A percentile compares a stretch with the other conserved stretches of the same genome.
Conservation (phyloP, 2,113 vertebrate genomes). For the Erythrolamprus reginae region DNA sequence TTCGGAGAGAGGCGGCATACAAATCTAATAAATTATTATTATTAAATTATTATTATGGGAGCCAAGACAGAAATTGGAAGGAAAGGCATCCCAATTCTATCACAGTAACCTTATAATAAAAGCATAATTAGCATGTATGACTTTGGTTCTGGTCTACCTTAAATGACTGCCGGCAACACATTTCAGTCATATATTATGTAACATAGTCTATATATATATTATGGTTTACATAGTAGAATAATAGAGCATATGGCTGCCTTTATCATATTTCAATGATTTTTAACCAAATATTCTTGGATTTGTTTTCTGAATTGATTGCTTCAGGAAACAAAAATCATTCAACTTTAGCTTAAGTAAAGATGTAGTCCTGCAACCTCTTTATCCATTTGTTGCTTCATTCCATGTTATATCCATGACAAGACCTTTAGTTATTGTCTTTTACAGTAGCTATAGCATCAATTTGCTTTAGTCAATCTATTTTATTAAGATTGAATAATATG, state of each 20-base stretch:
- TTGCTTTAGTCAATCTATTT: background rate
- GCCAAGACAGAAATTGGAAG: background rate
- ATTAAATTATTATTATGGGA: too few species aligned
- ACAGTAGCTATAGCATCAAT: too few species aligned
- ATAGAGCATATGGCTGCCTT: background rate
- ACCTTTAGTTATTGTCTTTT: background rate
- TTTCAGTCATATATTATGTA: background rate
- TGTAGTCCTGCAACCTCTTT: background rate
- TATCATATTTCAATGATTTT: background rate
- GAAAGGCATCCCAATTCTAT: background rate
- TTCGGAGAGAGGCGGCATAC: too few species aligned
- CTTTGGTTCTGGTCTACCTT: background rate
- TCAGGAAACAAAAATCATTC: background rate
- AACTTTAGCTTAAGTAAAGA: background rate
- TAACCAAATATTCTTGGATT: background rate
- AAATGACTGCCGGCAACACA: background rate
- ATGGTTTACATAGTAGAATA: background rate
- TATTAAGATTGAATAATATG: background rate
- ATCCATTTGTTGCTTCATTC: background rate
- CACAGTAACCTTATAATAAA: background rate
- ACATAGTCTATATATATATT: background rate
- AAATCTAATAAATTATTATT: too few species aligned
- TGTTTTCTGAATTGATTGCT: background rate
- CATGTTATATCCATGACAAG: background rate
- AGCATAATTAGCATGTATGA: background rate